Evolutionary conservation across 2,113 vertebrate species (phyloP).

Genomic region (Monopterus albus): DNA sequence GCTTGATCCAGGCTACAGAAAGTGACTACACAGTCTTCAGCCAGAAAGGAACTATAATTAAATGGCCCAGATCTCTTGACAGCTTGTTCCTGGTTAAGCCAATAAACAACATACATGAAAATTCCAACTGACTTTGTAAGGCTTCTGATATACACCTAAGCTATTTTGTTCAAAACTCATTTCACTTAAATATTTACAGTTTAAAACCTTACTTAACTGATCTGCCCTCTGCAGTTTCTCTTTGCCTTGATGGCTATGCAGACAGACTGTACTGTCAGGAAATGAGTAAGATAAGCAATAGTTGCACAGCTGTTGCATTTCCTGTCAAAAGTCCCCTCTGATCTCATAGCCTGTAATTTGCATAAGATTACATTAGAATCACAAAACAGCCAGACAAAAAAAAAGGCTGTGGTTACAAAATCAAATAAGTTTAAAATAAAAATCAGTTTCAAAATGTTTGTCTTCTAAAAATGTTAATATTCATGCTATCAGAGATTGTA

Average conservation of each 20-base stretch:
- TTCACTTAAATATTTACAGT: not conserved
- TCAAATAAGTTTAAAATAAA: too few relatives aligned
- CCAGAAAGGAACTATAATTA: too few relatives aligned
- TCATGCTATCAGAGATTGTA: too few relatives aligned
- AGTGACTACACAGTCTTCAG: not conserved
- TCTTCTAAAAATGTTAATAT: too few relatives aligned
- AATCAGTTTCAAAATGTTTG: not conserved
- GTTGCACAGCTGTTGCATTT: not conserved
- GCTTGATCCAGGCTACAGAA: not conserved
- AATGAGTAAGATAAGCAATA: not conserved
- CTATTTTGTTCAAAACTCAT: not conserved
- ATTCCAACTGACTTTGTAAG: not conserved
- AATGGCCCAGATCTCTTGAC: too few relatives aligned
- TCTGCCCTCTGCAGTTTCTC: not conserved
- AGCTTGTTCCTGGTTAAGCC: too few relatives aligned
- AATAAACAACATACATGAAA: not conserved
- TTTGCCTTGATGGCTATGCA: not conserved
- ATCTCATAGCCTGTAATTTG: not conserved
- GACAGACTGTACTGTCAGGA: not conserved
- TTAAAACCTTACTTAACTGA: not conserved
- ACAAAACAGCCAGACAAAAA: too few relatives aligned
- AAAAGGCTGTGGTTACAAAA: too few relatives aligned
- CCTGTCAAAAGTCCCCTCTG: conserved; percentile 12
- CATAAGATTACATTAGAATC: not conserved
- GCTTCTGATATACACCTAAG: not conserved